Base-by-base conservation (phyloP, 2,113 vertebrate species). In the Hyla sarda region DNA sequence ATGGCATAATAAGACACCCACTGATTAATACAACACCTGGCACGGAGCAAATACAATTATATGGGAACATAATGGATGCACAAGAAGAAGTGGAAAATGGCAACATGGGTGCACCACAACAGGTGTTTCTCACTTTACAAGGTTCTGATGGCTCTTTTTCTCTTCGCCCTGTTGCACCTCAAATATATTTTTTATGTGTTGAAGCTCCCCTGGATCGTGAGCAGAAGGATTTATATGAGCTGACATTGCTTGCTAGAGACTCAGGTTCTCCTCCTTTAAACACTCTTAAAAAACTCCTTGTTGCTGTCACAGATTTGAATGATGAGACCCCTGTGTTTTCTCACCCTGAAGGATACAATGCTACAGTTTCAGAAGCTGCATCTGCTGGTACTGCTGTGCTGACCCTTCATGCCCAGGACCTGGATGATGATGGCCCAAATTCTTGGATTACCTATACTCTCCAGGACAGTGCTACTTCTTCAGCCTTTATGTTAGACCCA, bases 171-270 rank as follows among this genome's bases (percentile, higher is more conserved):
- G 94, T 92, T 0, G 94, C 95, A 6, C 83, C 94, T 8, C 93
- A 93, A 28, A 88, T 97, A 0, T 97, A 93, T 28, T 96, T 96
- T 23, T 92, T 99, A 3, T 96, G 95, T 82, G 94, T 98, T 0
- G 90, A 92, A 32, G 93, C 92, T 0, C 85, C 92, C 25, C 90
- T 99, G 23, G 96, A 98, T 91, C 89, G 97, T 32, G 97, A 98
- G 75, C 88, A 88, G 14, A 91, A 87, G 0, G 95, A 96, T 71
- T 84, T 94, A 5, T 98, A 96, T 60, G 92, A 92, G 74, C 48
- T 98, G 78, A 93, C 88, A 13, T 90, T 98, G 65, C 90, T 92
- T 45, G 97, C 97, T 21, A 92, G 91, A 0, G 97, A 98, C 74
- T 87, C 89, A 0, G 97, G 96, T 0, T 88, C 83, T 25, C 97